Percentiles rank a stretch among this genome's conserved stretches.
These are phyloP conservation scores for Drosophila rufa DNA, from an alignment of 1,140 invertebrate genomes.

Conservation along the genomic window DNA sequence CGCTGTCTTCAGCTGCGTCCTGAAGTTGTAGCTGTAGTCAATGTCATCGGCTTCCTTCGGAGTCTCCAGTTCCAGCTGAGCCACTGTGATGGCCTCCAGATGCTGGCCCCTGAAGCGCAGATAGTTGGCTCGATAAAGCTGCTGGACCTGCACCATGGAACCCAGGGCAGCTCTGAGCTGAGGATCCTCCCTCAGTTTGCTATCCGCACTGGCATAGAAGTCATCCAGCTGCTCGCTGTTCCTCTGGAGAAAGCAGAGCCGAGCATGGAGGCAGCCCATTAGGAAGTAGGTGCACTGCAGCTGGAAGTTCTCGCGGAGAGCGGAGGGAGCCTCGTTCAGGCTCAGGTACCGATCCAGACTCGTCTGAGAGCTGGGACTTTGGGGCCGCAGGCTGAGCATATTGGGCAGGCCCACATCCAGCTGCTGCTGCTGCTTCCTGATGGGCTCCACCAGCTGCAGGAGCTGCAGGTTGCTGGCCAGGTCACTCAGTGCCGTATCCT, in stretches of 20 bases:
- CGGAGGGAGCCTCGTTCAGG: not conserved
- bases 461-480: constrained; percentile 38
- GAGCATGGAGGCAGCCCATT: constrained; percentile 68
- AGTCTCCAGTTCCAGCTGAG: constrained; percentile 23
- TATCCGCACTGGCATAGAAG: constrained; percentile 57
- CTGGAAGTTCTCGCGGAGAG: constrained; percentile 25
- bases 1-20: constrained; percentile 48
- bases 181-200: constrained; percentile 40
- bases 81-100: constrained; percentile 40
- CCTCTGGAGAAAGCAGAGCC: constrained; percentile 61
- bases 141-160: constrained; percentile 51
- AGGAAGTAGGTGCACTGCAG: constrained; percentile 60
- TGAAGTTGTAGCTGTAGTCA: constrained; percentile 57
- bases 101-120: constrained; percentile 41
- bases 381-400: not conserved
- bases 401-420: constrained; percentile 19
- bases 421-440: constrained; percentile 52
- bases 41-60: constrained; percentile 33
- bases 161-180: constrained; percentile 6
- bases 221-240: constrained; percentile 59
- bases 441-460: constrained; percentile 67
- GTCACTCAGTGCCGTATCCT: constrained; percentile 11
- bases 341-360: constrained; percentile 47
- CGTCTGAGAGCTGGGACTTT: not conserved
- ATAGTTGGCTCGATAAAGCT: constrained; percentile 48